Percentiles rank a stretch among this genome's conserved stretches.
Evolutionary conservation across 1,140 invertebrate species (phyloP).

Genomic region (Rhizoglyphus robini): DNA sequence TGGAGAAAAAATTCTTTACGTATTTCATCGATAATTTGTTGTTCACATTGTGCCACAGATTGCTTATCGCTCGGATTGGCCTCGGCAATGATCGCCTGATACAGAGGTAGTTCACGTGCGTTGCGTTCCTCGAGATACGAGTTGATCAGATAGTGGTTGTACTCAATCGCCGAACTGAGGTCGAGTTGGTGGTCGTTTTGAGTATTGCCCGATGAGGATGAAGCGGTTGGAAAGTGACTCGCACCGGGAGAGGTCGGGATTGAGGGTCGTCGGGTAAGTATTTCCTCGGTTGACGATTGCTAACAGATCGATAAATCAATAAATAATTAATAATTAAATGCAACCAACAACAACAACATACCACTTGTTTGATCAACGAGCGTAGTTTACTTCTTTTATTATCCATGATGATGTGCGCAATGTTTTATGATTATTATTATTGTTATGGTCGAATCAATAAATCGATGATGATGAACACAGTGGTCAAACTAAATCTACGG

Average conservation of each 20-base stretch:
- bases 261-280: neutral
- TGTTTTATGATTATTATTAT: neutral
- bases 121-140: neutral
- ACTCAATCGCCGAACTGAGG: neutral
- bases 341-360: neutral
- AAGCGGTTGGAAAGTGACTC: neutral
- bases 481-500: too few species aligned
- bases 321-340: neutral
- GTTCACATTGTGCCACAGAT: neutral
- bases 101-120: neutral
- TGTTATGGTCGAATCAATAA: too few species aligned
- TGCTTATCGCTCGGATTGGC: neutral
- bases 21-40: neutral
- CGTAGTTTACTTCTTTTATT: neutral
- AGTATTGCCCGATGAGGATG: neutral
- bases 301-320: neutral
- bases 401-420: neutral
- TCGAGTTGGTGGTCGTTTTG: neutral
- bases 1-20: neutral
- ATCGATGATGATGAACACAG: too few species aligned
- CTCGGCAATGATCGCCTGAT: neutral
- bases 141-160: slow-evolving; percentile 3
- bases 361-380: slow-evolving; percentile 5
- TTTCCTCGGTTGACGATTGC: slow-evolving; percentile 4
- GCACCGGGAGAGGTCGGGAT: neutral